Evolutionary conservation across 1,140 invertebrate species (phyloP).

Genomic region (Adelges cooleyi): DNA sequence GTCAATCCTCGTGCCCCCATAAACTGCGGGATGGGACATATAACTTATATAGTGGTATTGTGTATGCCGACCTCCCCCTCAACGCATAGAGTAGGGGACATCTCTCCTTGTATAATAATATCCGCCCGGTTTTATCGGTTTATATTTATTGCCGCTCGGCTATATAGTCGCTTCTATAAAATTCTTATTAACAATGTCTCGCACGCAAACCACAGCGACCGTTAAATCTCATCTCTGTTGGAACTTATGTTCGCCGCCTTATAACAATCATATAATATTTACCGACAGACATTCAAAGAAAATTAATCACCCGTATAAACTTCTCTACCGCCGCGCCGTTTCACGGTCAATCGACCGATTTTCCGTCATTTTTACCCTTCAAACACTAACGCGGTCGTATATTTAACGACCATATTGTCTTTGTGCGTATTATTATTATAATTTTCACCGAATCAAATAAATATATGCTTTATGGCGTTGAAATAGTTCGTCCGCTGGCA

Average conservation of each 20-base stretch:
- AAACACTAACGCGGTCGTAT: no score
- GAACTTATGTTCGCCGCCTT: neutral
- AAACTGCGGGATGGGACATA: neutral
- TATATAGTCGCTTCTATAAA: constrained; percentile 1
- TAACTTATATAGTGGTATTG: constrained; percentile 15
- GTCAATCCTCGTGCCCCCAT: no score
- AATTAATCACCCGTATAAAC: constrained; percentile 1
- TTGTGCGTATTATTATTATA: no score
- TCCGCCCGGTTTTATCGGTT: constrained; percentile 6
- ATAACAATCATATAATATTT: no score
- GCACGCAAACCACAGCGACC: neutral
- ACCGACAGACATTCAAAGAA: neutral
- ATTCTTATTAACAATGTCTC: constrained; percentile 27
- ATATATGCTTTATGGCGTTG: no score
- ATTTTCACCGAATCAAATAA: no score
- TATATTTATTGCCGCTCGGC: constrained; percentile 1
- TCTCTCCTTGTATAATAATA: no score
- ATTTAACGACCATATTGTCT: no score
- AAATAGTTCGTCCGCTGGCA: no score
- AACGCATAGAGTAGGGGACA: neutral
- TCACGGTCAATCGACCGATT: constrained; percentile 4
- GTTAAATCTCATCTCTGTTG: constrained; percentile 26
- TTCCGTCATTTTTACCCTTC: no score
- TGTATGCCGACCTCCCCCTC: neutral
- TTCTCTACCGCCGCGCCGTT: no score